These are phyloP conservation scores for Galaxias olidus DNA, from an alignment of 2,797 vertebrate genomes.

Conservation along the genomic window DNA sequence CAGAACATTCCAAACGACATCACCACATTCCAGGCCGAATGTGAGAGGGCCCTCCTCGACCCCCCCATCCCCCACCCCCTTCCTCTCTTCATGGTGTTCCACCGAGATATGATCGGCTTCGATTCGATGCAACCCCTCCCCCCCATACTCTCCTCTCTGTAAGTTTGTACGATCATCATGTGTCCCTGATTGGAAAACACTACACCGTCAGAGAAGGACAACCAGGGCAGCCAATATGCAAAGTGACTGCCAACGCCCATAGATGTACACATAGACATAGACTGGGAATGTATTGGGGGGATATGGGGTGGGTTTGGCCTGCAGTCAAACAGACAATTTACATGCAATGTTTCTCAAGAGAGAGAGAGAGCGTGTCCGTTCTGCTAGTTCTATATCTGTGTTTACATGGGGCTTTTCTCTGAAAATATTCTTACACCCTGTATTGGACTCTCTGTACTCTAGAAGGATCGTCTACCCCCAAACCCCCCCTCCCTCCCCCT, in stretches of 20 bases:
- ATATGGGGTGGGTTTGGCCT: too few relatives aligned
- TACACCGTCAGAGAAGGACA: conserved; percentile 51
- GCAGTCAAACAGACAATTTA: conserved; percentile 21
- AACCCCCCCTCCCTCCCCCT: conserved; percentile 14
- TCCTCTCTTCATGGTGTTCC: neutral
- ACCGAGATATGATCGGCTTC: too few relatives aligned
- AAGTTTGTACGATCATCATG: too few relatives aligned
- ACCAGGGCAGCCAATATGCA: conserved; percentile 74
- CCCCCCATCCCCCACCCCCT: neutral
- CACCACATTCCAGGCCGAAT: conserved; percentile 63
- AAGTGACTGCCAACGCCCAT: conserved; percentile 71
- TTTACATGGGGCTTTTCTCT: conserved; percentile 65
- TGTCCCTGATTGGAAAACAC: too few relatives aligned
- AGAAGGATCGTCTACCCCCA: conserved; percentile 70
- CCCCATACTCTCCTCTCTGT: conserved; percentile 12
- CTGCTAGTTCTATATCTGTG: conserved; percentile 53
- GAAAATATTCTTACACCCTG: conserved; percentile 70
- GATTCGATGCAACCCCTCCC: neutral
- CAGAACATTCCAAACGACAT: conserved; percentile 57
- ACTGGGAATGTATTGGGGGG: conserved; percentile 14
- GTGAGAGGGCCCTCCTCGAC: conserved; percentile 44
- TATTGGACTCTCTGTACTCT: conserved; percentile 78
- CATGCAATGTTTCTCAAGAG: conserved; percentile 48
- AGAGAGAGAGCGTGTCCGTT: conserved; percentile 42
- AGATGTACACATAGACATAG: conserved; percentile 38